phyloP scores from a whole-genome alignment of 1,140 invertebrate genomes.

The Pseudomyrmex flavicornis region DNA sequence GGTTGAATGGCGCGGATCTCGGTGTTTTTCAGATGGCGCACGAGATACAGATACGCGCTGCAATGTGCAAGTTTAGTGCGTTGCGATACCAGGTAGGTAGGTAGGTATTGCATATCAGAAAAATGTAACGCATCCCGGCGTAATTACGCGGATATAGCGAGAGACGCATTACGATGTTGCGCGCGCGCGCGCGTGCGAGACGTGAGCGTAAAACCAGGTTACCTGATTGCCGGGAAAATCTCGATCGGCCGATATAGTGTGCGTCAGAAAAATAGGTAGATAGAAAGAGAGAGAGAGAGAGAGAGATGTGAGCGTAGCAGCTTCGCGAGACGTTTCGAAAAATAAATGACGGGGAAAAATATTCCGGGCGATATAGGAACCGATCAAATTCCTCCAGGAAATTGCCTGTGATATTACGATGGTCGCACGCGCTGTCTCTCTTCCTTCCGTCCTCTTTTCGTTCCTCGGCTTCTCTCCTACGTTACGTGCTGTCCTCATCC shows the following conservation, averaged over 20 bases:
- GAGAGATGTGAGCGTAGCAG: constrained; percentile 67
- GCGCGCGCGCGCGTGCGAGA: too few species aligned
- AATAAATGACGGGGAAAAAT: constrained; percentile 79
- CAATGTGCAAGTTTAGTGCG: constrained; percentile 18
- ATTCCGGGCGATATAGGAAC: constrained; percentile 75
- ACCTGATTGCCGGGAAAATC: constrained; percentile 33
- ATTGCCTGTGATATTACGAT: constrained; percentile 80
- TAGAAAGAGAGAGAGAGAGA: constrained; percentile 17
- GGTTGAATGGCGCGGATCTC: background rate
- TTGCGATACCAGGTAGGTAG: background rate
- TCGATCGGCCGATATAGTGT: constrained; percentile 51
- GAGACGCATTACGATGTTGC: background rate
- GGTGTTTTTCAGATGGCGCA: background rate
- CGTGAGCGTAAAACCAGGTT: constrained; percentile 12
- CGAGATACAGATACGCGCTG: background rate
- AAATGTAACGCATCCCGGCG: constrained; percentile 9
- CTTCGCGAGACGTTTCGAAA: constrained; percentile 73
- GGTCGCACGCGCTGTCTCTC: constrained; percentile 51
- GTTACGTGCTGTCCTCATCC: background rate
- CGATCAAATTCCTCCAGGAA: constrained; percentile 80
- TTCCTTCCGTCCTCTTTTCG: background rate
- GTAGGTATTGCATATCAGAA: constrained; percentile 32
- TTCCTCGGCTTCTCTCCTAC: background rate
- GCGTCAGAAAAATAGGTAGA: background rate
- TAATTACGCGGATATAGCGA: constrained; percentile 39